Conservation (phyloP, 2,888 invertebrate species). For the Saturnia japonica region DNA sequence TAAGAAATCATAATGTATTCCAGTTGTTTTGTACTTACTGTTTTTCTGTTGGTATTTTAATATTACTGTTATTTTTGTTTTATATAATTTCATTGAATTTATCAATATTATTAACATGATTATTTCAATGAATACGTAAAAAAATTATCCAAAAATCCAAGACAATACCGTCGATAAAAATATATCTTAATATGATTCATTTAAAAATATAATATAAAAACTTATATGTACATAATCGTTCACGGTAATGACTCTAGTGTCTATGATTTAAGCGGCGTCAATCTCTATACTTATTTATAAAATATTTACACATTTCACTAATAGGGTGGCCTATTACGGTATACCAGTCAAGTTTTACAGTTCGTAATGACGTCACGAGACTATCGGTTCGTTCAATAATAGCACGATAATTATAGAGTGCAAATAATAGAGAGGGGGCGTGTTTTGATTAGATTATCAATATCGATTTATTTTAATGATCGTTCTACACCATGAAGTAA, state of each 20-base stretch:
- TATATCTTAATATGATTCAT: background rate
- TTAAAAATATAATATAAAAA: conserved; percentile 30
- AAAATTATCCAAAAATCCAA: background rate
- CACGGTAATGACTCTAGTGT: conserved; percentile 45
- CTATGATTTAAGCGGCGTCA: conserved; percentile 53
- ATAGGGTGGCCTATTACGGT: conserved; percentile 44
- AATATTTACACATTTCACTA: conserved; percentile 63
- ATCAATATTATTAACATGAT: background rate
- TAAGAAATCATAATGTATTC: too few relatives aligned
- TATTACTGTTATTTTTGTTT: too few relatives aligned
- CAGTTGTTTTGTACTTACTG: too few relatives aligned
- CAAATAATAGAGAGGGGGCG: background rate
- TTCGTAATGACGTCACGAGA: conserved; percentile 61
- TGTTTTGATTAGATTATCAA: background rate
- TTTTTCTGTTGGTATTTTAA: too few relatives aligned
- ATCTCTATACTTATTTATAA: conserved; percentile 48
- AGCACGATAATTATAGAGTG: background rate
- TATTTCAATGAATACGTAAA: background rate
- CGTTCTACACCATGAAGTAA: background rate
- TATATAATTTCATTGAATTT: background rate
- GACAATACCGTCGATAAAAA: conserved; percentile 35
- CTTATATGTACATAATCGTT: conserved; percentile 45
- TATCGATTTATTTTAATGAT: background rate
- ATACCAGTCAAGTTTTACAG: conserved; percentile 64
- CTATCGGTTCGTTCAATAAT: conserved; percentile 40